Conservation (phyloP, 2,797 vertebrate genomes). For the Podargus strigoides region DNA sequence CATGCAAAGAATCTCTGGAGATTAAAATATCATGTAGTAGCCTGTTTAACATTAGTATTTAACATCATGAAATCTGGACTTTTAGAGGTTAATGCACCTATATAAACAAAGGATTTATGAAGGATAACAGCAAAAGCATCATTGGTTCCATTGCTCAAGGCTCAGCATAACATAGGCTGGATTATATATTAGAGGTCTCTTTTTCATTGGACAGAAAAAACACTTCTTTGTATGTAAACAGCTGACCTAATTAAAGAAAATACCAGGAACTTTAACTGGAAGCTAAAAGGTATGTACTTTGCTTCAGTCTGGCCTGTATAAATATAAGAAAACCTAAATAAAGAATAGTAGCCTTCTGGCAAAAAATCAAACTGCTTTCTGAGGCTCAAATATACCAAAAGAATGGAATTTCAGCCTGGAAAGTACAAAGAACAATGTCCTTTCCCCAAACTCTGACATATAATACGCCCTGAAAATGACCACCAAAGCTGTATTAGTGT, state of each 20-base stretch:
- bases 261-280: conserved; percentile 54
- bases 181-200: not conserved
- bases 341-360: not conserved
- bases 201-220: conserved; percentile 20
- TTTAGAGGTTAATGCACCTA: conserved; percentile 8
- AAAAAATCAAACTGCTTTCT: not conserved
- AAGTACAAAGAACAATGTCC: not conserved
- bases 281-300: conserved; percentile 35
- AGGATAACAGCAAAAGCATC: not conserved
- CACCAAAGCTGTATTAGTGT: not conserved
- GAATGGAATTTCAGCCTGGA: conserved; percentile 2
- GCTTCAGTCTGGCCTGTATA: not conserved
- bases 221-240: conserved; percentile 54
- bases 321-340: not conserved
- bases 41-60: not conserved
- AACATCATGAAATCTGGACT: not conserved
- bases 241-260: conserved; percentile 43
- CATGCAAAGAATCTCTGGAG: not conserved
- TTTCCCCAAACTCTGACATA: not conserved
- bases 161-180: not conserved
- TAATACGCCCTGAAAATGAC: not conserved
- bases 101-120: conserved; percentile 50
- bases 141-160: not conserved
- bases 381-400: not conserved
- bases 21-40: not conserved